Evolutionary conservation across 2,888 invertebrate genomes (phyloP), one percentile per base, ranked within the genome.

Genomic region (Diplolepis rosae): DNA sequence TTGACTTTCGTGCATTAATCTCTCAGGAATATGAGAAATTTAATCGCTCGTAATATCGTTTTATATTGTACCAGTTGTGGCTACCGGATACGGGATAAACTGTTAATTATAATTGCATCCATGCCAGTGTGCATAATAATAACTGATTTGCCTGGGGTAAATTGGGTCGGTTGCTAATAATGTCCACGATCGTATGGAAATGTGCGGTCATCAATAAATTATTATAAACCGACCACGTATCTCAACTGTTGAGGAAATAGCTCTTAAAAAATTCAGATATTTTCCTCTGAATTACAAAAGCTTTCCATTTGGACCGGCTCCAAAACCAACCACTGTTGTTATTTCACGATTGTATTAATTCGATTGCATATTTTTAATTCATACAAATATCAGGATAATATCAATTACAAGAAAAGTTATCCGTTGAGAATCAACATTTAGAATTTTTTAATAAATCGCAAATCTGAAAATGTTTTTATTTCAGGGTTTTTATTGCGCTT

Each of bases 41-140:
- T 39, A 61, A 61, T 61, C 24, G 35, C 18, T 24, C 24, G 56
- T 39, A 39, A 61, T 61, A 61, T 61, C 69, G 65, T 72, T 74
- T 74, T 72, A 68, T 65, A 50, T 50, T 39, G 35, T 39, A 18
- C 11, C 65, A 65, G 70, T 72, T 73, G 73, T 65, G 69, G 69
- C 24, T 48, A 50, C 71, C 69, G 69, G 71, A 66, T 61, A 71
- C 71, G 65, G 75, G 71, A 80, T 80, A 80, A 83, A 82, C 83
- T 80, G 83, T 83, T 83, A 82, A 83, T 85, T 82, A 80, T 80
- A 82, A 83, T 84, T 80, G 80, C 75, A 75, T 66, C 67, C 54
- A 75, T 74, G 75, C 77, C 79, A 77, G 76, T 73, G 69, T 65
- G 78, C 79, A 78, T 80, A 80, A 82, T 79, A 77, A 83, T 79